Percentiles rank a stretch among this genome's conserved stretches.
These are phyloP conservation scores for Colistium nudipinnis DNA, from an alignment of 2,113 vertebrate genomes.

Conservation along the genomic window DNA sequence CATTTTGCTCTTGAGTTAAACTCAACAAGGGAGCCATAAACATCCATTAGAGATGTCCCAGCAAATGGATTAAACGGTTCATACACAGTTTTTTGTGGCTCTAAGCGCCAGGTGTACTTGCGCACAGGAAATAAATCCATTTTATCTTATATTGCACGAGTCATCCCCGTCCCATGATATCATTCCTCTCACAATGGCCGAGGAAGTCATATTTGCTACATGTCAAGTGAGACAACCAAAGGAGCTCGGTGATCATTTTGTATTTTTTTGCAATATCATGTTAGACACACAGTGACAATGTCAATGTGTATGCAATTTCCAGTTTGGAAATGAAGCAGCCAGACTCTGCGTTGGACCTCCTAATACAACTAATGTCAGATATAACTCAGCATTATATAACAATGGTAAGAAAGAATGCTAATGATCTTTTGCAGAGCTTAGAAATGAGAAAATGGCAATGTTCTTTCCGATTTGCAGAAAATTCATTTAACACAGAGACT, in stretches of 20 bases:
- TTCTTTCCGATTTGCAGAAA: background rate
- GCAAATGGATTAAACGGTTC: background rate
- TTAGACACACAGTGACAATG: constrained; percentile 22
- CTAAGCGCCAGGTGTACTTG: constrained; percentile 1
- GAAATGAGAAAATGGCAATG: background rate
- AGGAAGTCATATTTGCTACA: background rate
- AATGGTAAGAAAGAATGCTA: background rate
- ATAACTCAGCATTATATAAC: background rate
- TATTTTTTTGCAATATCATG: constrained; percentile 2
- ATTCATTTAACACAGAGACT: background rate
- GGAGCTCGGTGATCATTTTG: background rate
- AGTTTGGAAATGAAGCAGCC: constrained; percentile 22
- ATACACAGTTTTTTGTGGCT: constrained; percentile 11
- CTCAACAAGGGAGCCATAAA: constrained; percentile 26
- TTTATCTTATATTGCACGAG: constrained; percentile 1
- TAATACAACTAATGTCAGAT: constrained; percentile 22
- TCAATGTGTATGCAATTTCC: constrained; percentile 42
- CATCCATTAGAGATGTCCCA: background rate
- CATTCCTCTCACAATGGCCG: background rate
- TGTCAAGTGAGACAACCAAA: background rate
- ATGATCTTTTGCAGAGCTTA: background rate
- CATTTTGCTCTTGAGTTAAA: constrained; percentile 12
- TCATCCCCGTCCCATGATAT: background rate
- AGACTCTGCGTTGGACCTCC: constrained; percentile 33
- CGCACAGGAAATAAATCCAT: constrained; percentile 9